Percentiles rank a stretch among this genome's conserved stretches.
phyloP scores from a whole-genome alignment of 1,140 invertebrate genomes.

The Zaprionus kolodkinae region DNA sequence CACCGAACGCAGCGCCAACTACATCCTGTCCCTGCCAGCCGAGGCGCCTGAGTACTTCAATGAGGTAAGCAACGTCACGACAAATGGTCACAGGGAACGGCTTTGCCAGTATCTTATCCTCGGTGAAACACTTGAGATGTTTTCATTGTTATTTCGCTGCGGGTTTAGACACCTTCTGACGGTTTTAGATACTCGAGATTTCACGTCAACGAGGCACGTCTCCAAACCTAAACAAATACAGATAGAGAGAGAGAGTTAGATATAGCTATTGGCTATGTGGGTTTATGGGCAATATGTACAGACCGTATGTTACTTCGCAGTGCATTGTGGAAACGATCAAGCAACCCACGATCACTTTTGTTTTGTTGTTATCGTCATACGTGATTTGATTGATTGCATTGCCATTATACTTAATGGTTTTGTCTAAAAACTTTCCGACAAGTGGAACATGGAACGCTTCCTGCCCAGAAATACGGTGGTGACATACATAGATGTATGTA shows the following conservation, averaged over 20 bases:
- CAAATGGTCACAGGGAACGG: conserved; percentile 7
- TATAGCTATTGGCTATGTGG: not conserved
- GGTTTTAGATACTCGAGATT: conserved; percentile 64
- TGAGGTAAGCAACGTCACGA: conserved; percentile 84
- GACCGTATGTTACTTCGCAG: not conserved
- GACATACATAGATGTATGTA: not conserved
- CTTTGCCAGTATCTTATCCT: conserved; percentile 68
- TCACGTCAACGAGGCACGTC: conserved; percentile 60
- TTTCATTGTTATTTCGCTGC: conserved; percentile 46
- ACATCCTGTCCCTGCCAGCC: conserved; percentile 85
- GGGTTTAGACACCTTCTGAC: conserved; percentile 41
- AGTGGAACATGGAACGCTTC: conserved; percentile 58
- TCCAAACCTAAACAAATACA: conserved; percentile 14
- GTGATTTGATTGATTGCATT: conserved; percentile 68
- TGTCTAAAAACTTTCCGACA: conserved; percentile 75
- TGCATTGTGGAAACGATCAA: not conserved
- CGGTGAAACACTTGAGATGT: conserved; percentile 55
- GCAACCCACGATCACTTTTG: conserved; percentile 33
- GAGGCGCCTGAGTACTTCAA: conserved; percentile 85
- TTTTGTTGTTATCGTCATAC: conserved; percentile 33
- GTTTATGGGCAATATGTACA: not conserved
- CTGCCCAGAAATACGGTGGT: conserved; percentile 21
- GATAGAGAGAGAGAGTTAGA: conserved; percentile 4
- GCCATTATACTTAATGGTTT: conserved; percentile 42
- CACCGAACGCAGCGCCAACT: conserved; percentile 85